These are phyloP conservation scores for Lateolabrax maculatus DNA, from an alignment of 2,797 vertebrate species.

Conservation along the genomic window DNA sequence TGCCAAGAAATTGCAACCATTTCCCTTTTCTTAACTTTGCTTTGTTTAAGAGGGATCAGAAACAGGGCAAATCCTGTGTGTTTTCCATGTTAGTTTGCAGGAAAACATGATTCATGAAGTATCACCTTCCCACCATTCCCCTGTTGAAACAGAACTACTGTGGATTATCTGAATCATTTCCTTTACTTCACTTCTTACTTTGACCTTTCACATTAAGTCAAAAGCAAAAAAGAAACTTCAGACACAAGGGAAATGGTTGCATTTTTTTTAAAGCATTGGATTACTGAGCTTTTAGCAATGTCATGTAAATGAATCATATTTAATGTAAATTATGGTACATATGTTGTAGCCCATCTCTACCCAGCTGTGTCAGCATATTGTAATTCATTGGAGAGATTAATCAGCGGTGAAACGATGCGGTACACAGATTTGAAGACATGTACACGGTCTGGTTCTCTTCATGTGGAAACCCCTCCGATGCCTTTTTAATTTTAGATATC, in stretches of 20 bases:
- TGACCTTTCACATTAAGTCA: conserved; percentile 2
- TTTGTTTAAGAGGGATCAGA: not conserved
- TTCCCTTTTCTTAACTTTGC: not conserved
- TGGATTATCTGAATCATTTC: conserved; percentile 47
- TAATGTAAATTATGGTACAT: conserved; percentile 63
- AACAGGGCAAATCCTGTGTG: not conserved
- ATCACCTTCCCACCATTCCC: conserved; percentile 13
- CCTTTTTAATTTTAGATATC: not conserved
- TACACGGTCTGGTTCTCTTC: conserved; percentile 1
- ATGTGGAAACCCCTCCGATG: conserved; percentile 13
- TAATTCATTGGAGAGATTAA: conserved; percentile 18
- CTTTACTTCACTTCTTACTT: not conserved
- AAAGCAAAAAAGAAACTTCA: not conserved
- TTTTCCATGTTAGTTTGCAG: not conserved
- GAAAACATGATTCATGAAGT: not conserved
- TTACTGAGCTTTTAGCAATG: conserved; percentile 10
- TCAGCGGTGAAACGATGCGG: not conserved
- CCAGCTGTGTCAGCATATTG: not conserved
- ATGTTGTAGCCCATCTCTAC: not conserved
- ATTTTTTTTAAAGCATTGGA: conserved; percentile 4
- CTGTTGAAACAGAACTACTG: conserved; percentile 27
- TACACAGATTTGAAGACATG: conserved; percentile 38
- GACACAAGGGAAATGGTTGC: conserved; percentile 35
- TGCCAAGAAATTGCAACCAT: conserved; percentile 21
- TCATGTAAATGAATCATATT: conserved; percentile 65